A percentile compares a stretch with the other conserved stretches of the same genome.
phyloP scores from a whole-genome alignment of 2,113 vertebrate genomes.

The Neogobius melanostomus region DNA sequence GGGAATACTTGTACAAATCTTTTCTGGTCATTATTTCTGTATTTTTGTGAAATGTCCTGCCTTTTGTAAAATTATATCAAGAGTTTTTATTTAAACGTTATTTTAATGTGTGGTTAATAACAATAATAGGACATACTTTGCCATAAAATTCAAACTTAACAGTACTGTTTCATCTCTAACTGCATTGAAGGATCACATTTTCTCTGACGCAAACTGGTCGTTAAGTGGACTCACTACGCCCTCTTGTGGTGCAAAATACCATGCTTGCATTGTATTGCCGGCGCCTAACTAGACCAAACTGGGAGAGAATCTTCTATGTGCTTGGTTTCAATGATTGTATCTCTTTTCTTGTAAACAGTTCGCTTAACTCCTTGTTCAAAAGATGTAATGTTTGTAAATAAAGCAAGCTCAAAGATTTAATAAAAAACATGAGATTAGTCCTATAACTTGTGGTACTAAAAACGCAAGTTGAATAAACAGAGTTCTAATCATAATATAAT shows the following conservation, averaged over 20 bases:
- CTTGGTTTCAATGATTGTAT: slow-evolving; percentile 70
- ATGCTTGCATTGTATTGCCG: slow-evolving; percentile 40
- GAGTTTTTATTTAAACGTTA: slow-evolving; percentile 26
- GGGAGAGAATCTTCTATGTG: slow-evolving; percentile 42
- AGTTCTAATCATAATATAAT: too few relatives aligned
- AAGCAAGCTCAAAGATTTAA: slow-evolving; percentile 59
- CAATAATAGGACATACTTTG: not conserved
- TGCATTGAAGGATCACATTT: slow-evolving; percentile 19
- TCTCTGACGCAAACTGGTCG: slow-evolving; percentile 29
- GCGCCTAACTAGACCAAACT: slow-evolving; percentile 19
- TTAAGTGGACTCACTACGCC: slow-evolving; percentile 29
- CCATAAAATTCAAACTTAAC: not conserved
- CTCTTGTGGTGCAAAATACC: slow-evolving; percentile 47
- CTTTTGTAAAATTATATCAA: slow-evolving; percentile 12
- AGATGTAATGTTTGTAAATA: slow-evolving; percentile 70
- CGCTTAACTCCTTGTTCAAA: slow-evolving; percentile 59
- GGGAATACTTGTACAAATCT: slow-evolving; percentile 29
- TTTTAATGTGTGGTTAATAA: not conserved
- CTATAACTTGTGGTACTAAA: not conserved
- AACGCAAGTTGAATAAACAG: too few relatives aligned
- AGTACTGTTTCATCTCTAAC: not conserved
- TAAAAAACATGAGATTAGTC: slow-evolving; percentile 44
- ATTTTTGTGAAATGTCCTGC: slow-evolving; percentile 8
- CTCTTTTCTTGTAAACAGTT: slow-evolving; percentile 55
- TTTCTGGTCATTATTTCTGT: slow-evolving; percentile 7